Conservation (phyloP, 2,797 vertebrate species). For the Cyclopterus lumpus region DNA sequence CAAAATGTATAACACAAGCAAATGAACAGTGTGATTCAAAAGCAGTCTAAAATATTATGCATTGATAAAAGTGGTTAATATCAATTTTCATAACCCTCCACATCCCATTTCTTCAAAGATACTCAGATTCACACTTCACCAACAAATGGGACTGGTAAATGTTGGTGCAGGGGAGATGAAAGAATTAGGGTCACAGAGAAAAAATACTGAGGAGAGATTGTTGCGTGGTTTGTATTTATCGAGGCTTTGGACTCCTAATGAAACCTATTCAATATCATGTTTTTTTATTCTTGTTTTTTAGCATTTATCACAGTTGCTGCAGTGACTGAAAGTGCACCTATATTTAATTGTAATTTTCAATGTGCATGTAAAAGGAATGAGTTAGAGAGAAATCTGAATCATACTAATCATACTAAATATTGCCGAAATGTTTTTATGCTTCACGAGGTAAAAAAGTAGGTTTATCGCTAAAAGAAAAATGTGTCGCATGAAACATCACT, state of each 20-base stretch:
- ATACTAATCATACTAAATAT: too few species aligned
- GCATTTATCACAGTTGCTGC: too few species aligned
- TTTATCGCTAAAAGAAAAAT: too few species aligned
- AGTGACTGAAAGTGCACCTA: too few species aligned
- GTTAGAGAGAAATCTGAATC: too few species aligned
- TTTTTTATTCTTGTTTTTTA: not conserved
- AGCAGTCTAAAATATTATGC: constrained; percentile 3
- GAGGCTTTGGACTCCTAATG: constrained; percentile 1
- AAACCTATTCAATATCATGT: not conserved
- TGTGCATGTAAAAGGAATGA: too few species aligned
- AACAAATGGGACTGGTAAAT: constrained; percentile 26
- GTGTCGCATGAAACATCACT: too few species aligned
- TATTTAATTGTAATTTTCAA: too few species aligned
- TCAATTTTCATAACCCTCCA: not conserved
- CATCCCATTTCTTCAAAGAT: constrained; percentile 2
- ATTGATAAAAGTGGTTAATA: constrained; percentile 5
- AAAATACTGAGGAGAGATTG: not conserved
- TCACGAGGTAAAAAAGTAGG: too few species aligned
- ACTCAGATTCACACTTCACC: constrained; percentile 1
- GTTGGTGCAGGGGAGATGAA: constrained; percentile 12
- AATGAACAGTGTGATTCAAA: constrained; percentile 19
- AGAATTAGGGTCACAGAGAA: not conserved
- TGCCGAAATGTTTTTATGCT: too few species aligned
- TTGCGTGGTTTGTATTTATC: not conserved
- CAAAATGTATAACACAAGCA: not conserved